Percentiles rank a stretch among this genome's conserved stretches.
Conservation (phyloP, 2,113 vertebrate species). For the Rostratula benghalensis region DNA sequence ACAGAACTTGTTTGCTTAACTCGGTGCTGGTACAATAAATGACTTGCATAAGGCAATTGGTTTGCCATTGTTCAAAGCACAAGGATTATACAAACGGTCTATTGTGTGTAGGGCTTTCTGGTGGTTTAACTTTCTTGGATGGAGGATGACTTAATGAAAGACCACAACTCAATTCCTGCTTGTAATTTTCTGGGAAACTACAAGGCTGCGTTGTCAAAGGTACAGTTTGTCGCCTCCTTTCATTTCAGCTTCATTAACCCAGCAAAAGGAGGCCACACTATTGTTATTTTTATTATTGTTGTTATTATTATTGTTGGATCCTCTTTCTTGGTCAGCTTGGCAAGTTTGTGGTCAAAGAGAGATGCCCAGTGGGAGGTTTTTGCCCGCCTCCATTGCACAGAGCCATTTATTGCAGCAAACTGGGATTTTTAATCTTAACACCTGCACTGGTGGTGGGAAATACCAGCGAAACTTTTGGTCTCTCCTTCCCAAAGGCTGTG, state of each 20-base stretch:
- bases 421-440: neutral
- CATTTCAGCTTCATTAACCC: neutral
- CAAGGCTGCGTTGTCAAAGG: neutral
- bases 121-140: neutral
- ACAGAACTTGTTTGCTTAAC: constrained; percentile 24
- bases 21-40: neutral
- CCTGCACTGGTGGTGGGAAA: neutral
- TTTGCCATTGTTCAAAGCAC: neutral
- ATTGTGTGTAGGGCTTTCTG: neutral
- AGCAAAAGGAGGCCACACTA: neutral
- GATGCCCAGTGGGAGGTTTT: neutral
- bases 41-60: neutral
- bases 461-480: neutral
- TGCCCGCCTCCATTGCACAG: neutral
- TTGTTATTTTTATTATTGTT: neutral
- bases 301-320: neutral
- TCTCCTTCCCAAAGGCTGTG: neutral
- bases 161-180: neutral
- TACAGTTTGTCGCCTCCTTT: neutral
- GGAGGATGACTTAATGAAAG: neutral
- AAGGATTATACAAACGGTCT: neutral
- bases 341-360: neutral
- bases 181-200: neutral
- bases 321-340: neutral
- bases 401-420: neutral